Conservation (phyloP, 2,888 invertebrate species). For the Brachyptera putata region DNA sequence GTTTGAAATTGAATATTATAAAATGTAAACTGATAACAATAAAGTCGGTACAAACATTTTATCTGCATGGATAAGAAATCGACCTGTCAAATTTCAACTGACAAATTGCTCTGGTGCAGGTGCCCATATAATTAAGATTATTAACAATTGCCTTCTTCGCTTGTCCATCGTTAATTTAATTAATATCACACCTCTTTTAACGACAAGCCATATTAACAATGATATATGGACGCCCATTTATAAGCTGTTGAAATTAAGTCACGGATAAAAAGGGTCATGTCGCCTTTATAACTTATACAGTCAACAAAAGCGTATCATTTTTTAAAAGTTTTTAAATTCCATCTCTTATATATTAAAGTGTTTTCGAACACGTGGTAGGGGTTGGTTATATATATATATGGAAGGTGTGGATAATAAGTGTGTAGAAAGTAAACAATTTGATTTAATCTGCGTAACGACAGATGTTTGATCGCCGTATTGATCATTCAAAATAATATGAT, state of each 20-base stretch:
- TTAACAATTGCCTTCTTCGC: neutral
- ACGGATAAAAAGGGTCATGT: neutral
- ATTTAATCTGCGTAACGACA: too few species aligned
- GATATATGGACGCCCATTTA: neutral
- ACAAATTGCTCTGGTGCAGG: constrained; percentile 5
- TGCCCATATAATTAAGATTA: neutral
- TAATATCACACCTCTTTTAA: neutral
- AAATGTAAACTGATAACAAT: neutral
- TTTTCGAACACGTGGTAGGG: neutral
- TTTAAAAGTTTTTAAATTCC: too few species aligned
- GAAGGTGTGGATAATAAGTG: neutral
- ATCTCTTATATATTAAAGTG: neutral
- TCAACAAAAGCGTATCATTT: too few species aligned
- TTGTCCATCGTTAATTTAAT: neutral
- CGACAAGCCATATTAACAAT: neutral
- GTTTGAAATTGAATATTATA: neutral
- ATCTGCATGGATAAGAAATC: neutral
- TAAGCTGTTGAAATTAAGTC: neutral
- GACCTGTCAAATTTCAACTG: constrained; percentile 6
- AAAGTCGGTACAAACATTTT: neutral
- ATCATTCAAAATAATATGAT: too few species aligned
- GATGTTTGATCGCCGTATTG: too few species aligned
- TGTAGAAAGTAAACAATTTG: too few species aligned
- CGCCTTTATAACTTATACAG: too few species aligned
- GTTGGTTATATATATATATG: too few species aligned